Evolutionary conservation across 2,888 invertebrate species (phyloP).

Genomic region (Ormia ochracea): DNA sequence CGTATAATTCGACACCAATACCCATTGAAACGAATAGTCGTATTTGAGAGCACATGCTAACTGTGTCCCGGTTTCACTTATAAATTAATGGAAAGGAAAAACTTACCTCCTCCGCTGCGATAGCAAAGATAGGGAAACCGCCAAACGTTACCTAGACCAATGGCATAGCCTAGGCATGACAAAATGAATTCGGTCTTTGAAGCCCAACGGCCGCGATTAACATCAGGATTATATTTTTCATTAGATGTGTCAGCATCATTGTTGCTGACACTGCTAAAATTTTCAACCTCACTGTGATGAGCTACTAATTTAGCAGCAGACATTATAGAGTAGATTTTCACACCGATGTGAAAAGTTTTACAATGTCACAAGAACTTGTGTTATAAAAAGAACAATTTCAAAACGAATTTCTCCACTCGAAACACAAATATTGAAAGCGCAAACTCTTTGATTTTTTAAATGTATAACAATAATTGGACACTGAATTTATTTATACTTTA

Average conservation of each 20-base stretch:
- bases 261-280: background rate
- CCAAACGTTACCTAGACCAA: conserved; percentile 92
- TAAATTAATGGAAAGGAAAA: too few relatives aligned
- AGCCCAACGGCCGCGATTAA: conserved; percentile 82
- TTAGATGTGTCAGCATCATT: background rate
- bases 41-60: too few relatives aligned
- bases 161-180: conserved; percentile 89
- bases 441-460: background rate
- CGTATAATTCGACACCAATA: too few relatives aligned
- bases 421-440: background rate
- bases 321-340: conserved; percentile 16
- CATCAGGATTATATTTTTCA: conserved; percentile 65
- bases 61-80: too few relatives aligned
- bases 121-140: conserved; percentile 91
- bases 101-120: conserved; percentile 87
- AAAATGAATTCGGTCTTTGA: conserved; percentile 87
- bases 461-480: background rate
- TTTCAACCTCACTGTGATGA: background rate
- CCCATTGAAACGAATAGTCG: too few relatives aligned
- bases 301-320: background rate
- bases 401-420: background rate
- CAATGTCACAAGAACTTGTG: background rate
- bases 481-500: background rate
- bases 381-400: background rate
- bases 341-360: background rate